Base-by-base conservation (phyloP, 2,888 invertebrate species). In the Eilema griseolum region DNA sequence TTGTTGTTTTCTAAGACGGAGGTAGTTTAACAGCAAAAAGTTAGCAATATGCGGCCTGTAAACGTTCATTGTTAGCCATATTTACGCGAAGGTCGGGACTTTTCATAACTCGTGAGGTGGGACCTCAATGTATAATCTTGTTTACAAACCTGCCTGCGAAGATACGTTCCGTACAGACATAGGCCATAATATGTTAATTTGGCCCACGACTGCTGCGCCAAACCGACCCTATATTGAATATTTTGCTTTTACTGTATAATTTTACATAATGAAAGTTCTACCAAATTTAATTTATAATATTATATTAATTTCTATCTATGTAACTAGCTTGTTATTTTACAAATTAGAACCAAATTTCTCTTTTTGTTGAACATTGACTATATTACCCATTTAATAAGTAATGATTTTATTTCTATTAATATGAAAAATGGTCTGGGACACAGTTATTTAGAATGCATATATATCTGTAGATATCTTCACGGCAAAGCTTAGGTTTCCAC, bases 131-230 rank as follows among this genome's bases (percentile, higher is more conserved):
- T 85, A 85, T 87, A 88, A 88, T 88, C 85, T 86, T 88, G 86
- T 89, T 86, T 88, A 86, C 89, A 86, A 86, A 89, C 86, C 85
- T 79, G 77, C 80, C 73, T 69, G 80, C 80, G 78, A 83, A 85
- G 84, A 85, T 76, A 75, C 74, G 73, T 85, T 76, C 79, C 66
- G 84, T 79, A 86, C 84, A 85, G 80, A 87, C 85, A 84, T 82
- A 83, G 86, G 81, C 87, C 83, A 85, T 89, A 89, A 90, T 91
- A 91, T 91, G 90, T 87, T 91, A 91, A 91, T 91, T 90, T 85
- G 76, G 80, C 76, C 85, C 84, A 82, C 86, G 78, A 87, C 87
- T 86, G 88, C 85, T 81, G 85, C 83, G 82, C 83, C 80, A 73
- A 84, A 78, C 84, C 87, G 82, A 78, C 87, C 88, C 81, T 84